Percentiles rank a stretch among this genome's conserved stretches.
phyloP scores from a whole-genome alignment of 2,888 invertebrate genomes.

The Lapara coniferarum region DNA sequence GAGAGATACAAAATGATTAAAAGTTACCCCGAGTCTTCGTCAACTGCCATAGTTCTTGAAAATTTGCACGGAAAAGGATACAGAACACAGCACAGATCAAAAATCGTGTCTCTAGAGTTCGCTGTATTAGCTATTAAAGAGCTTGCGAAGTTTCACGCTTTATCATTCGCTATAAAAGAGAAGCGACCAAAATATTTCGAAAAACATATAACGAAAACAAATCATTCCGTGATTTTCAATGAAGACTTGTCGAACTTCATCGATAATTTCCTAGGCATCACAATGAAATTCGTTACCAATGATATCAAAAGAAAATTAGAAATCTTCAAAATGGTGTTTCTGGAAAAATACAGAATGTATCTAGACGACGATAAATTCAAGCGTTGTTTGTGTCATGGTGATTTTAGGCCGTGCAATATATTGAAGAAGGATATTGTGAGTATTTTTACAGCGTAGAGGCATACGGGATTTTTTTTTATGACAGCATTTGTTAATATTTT shows the following conservation, averaged over 20 bases:
- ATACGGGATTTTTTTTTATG: too few species aligned
- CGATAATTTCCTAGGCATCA: constrained; percentile 36
- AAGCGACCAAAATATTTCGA: constrained; percentile 35
- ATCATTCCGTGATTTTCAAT: constrained; percentile 33
- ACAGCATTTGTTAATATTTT: too few species aligned
- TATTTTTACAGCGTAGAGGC: constrained; percentile 23
- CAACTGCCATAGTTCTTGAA: constrained; percentile 44
- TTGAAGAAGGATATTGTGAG: constrained; percentile 48
- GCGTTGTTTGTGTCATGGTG: constrained; percentile 51
- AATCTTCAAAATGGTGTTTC: constrained; percentile 34
- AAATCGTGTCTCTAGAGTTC: constrained; percentile 43
- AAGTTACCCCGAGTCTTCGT: constrained; percentile 37
- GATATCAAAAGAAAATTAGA: constrained; percentile 40
- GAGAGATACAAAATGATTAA: constrained; percentile 40
- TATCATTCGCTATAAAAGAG: constrained; percentile 44
- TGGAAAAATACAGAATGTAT: constrained; percentile 39
- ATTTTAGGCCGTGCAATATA: constrained; percentile 50
- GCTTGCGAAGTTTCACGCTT: constrained; percentile 45
- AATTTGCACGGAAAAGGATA: constrained; percentile 48
- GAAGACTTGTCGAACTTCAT: constrained; percentile 39
- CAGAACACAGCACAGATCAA: constrained; percentile 39
- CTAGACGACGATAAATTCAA: constrained; percentile 32
- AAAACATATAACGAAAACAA: constrained; percentile 36
- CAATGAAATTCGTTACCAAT: constrained; percentile 39
- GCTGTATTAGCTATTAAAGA: constrained; percentile 43